Evolutionary conservation across 37 sponge, comb jelly and placozoan genomes (phyloP), one percentile per base, ranked within the genome.

Genomic region (Cladorhizidae sp.): DNA sequence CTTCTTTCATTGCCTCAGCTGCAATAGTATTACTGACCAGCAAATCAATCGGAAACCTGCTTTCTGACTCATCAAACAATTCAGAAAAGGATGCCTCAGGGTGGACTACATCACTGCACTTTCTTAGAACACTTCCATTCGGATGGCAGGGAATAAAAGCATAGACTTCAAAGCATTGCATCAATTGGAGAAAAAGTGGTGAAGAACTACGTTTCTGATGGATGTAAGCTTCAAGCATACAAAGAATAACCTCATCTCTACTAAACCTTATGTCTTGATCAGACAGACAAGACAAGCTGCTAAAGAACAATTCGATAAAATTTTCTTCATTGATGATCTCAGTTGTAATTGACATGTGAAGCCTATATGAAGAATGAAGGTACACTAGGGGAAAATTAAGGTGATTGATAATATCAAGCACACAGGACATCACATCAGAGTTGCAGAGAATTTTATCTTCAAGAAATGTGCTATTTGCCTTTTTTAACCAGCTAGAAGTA

Each of bases 91-190:
- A 35, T 1, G 80, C 52, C 40, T 1, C 6, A 14, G 75, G 87
- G 37, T 74, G 42, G 64, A 87, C 63, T 23, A 87, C 26, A 17
- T 75, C 31, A 52, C 0, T 26, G 26, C 73, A 65, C 22, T 57
- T 38, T 45, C 52, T 79, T 6, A 87, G 58, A 1, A 40, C 18
- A 7, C 0, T 43, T n/a, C 89, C 89, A 84, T 89, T 72, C 23
- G 85, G 85, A 40, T 61, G 38, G 32, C 89, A 89, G 18, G 89
- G 89, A 62, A 89, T 64, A 32, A 65, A 79, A 14, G 86, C 67
- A 70, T 75, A 15, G 25, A 6, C 0, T 9, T 69, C 32, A 22
- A 80, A 54, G 9, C 33, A 70, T 21, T 40, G 18, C 15, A 55
- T 2, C 18, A 80, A 29, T 29, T 23, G 33, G 58, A 3, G 0